Evolutionary conservation across 2,888 invertebrate genomes (phyloP).

Genomic region (Galeopsomyia nigrocyanea): DNA sequence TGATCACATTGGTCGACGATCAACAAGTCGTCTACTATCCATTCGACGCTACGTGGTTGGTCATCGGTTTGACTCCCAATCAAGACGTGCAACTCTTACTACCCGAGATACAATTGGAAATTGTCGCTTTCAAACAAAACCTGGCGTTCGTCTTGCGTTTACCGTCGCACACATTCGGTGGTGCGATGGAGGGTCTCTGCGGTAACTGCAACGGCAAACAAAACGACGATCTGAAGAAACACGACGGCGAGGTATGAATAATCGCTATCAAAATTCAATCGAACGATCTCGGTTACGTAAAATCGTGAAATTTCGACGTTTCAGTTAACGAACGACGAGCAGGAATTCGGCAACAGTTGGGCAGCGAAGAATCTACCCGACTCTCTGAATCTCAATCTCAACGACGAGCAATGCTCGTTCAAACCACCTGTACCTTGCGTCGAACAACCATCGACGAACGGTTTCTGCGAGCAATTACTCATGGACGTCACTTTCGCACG

Average conservation of each 20-base stretch:
- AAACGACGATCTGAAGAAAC: conserved; percentile 72
- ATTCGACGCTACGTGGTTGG: conserved; percentile 75
- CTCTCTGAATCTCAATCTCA: conserved; percentile 51
- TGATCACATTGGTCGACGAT: conserved; percentile 71
- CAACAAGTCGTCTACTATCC: conserved; percentile 70
- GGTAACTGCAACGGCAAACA: conserved; percentile 79
- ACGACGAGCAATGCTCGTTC: conserved; percentile 64
- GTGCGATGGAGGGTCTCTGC: conserved; percentile 84
- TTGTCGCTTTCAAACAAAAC: conserved; percentile 68
- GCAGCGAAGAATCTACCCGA: conserved; percentile 57
- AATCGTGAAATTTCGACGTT: neutral
- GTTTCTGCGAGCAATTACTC: conserved; percentile 23
- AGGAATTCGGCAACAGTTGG: conserved; percentile 74
- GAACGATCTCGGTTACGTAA: neutral
- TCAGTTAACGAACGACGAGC: conserved; percentile 71
- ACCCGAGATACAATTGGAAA: conserved; percentile 80
- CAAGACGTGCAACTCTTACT: conserved; percentile 77
- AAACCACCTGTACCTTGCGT: conserved; percentile 57
- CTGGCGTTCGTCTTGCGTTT: conserved; percentile 72
- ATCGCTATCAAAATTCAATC: neutral
- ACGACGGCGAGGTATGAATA: conserved; percentile 67
- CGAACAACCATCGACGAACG: neutral
- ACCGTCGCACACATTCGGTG: conserved; percentile 81
- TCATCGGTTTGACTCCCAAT: conserved; percentile 72
- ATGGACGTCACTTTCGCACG: conserved; percentile 17